Percentiles rank a stretch among this genome's conserved stretches.
phyloP scores from a whole-genome alignment of 2,888 invertebrate genomes.

The Clusia tigrina region DNA sequence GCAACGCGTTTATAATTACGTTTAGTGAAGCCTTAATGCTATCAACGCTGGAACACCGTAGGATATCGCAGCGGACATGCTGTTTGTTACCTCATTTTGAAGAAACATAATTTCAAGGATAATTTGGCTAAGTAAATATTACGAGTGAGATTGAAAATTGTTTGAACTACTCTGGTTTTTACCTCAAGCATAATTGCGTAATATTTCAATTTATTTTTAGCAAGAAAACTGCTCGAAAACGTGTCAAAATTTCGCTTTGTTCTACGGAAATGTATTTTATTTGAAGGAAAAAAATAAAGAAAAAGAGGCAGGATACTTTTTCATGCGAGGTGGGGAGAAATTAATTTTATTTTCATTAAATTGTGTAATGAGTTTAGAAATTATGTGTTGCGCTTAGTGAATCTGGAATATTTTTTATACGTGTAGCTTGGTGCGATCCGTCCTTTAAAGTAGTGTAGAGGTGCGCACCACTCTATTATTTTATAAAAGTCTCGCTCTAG shows the following conservation, averaged over 20 bases:
- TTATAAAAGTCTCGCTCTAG: too few species aligned
- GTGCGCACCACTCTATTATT: too few species aligned
- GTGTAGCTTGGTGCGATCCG: too few species aligned
- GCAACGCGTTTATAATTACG: not conserved
- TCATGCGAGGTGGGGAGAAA: too few species aligned
- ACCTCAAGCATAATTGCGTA: not conserved
- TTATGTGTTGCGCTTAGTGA: too few species aligned
- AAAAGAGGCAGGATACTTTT: not conserved
- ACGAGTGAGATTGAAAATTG: not conserved
- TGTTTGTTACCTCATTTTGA: not conserved
- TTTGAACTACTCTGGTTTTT: not conserved
- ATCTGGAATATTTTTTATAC: too few species aligned
- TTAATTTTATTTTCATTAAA: too few species aligned
- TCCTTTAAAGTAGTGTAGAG: too few species aligned
- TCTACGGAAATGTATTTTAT: not conserved
- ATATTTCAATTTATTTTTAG: slow-evolving; percentile 1
- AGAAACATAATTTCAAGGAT: not conserved
- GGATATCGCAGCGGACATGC: not conserved
- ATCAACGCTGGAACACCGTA: not conserved
- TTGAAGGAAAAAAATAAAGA: not conserved
- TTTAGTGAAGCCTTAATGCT: not conserved
- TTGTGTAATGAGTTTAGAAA: too few species aligned
- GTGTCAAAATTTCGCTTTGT: slow-evolving; percentile 5
- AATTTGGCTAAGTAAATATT: not conserved
- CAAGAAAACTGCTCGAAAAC: not conserved